Evolutionary conservation across 1,140 invertebrate genomes (phyloP).

Genomic region (Temnothorax curvispinosus): DNA sequence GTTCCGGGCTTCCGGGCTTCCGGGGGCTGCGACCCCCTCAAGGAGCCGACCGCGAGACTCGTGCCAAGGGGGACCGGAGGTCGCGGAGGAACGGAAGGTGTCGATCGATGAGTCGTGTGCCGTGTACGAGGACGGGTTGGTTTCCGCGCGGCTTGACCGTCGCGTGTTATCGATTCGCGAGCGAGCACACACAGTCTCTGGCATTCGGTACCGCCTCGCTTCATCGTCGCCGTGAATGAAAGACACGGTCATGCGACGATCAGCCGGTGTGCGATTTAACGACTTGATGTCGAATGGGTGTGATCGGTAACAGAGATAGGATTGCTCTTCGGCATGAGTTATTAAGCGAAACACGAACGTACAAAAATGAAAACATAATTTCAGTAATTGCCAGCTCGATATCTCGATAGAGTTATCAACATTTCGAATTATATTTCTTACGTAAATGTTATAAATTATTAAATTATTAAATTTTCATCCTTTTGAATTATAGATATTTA

Average conservation of each 20-base stretch:
- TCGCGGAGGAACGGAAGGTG: conserved; percentile 36
- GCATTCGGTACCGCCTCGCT: conserved; percentile 55
- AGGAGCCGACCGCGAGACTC: conserved; percentile 12
- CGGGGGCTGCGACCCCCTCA: conserved; percentile 55
- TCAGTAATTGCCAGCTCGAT: neutral
- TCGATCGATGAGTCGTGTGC: conserved; percentile 68
- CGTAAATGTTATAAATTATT: neutral
- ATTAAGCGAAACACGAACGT: neutral
- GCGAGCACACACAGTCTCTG: conserved; percentile 54
- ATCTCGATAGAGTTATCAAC: neutral
- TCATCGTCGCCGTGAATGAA: conserved; percentile 61
- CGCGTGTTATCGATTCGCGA: conserved; percentile 69
- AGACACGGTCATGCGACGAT: conserved; percentile 44
- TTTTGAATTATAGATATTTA: neutral
- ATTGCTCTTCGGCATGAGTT: neutral
- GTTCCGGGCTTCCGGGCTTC: conserved; percentile 27
- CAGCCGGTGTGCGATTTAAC: conserved; percentile 40
- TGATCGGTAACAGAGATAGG: neutral
- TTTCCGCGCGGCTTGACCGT: conserved; percentile 68
- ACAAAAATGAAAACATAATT: neutral
- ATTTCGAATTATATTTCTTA: neutral
- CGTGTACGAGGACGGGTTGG: conserved; percentile 61
- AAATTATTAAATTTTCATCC: neutral
- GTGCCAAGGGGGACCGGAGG: neutral
- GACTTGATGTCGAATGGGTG: neutral